Conservation (phyloP, 2,888 invertebrate species). For the Nipponacmea schrenckii region DNA sequence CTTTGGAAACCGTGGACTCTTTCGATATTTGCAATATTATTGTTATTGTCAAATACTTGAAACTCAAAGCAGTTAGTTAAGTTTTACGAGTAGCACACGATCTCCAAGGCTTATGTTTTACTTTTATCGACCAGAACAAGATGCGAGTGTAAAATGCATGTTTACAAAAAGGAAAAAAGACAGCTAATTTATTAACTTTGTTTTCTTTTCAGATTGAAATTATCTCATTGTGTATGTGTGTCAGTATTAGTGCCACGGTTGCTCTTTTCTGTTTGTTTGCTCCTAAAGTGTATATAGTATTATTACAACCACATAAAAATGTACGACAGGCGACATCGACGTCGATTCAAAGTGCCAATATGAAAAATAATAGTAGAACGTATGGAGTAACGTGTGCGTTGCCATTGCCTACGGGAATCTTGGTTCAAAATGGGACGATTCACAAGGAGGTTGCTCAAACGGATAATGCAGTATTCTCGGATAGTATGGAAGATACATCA, state of each 20-base stretch:
- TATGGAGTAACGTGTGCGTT: constrained; percentile 28
- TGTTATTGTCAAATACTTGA: no score
- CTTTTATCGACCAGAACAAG: no score
- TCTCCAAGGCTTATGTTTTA: no score
- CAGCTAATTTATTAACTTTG: no score
- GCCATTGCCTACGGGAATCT: constrained; percentile 25
- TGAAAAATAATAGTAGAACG: constrained; percentile 33
- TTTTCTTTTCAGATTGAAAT: constrained; percentile 74
- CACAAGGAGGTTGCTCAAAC: constrained; percentile 17
- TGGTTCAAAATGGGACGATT: constrained; percentile 38
- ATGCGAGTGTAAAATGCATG: no score
- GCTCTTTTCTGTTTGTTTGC: constrained; percentile 78
- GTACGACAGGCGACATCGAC: constrained; percentile 71
- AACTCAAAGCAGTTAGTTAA: no score
- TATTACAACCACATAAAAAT: constrained; percentile 81
- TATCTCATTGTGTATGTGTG: constrained; percentile 78
- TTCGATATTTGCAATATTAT: no score
- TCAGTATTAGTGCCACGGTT: constrained; percentile 78
- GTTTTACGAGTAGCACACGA: no score
- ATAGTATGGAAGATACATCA: constrained; percentile 48
- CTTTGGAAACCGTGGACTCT: no score
- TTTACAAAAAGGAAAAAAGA: no score
- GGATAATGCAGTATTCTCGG: constrained; percentile 46
- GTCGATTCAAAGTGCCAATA: constrained; percentile 18
- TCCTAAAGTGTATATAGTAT: constrained; percentile 79